Evolutionary conservation across 2,797 vertebrate species (phyloP).

Genomic region (Neomorphus geoffroyi): DNA sequence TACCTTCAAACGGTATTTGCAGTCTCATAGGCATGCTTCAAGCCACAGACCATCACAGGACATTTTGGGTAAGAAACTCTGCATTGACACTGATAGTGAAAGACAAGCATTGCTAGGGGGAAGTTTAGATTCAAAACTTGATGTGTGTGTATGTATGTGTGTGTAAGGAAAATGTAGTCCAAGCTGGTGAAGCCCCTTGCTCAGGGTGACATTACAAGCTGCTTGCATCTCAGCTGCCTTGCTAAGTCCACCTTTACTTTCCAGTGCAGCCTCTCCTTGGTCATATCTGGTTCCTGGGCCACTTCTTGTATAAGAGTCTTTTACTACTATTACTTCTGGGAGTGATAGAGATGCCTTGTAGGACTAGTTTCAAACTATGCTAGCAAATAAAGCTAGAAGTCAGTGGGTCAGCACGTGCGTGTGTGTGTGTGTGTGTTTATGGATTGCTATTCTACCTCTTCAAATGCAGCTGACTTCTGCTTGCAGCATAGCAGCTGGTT

Average conservation of each 20-base stretch:
- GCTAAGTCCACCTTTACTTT: neutral
- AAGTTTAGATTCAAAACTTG: neutral
- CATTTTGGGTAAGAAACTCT: neutral
- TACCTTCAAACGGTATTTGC: neutral
- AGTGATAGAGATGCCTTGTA: neutral
- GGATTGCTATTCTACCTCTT: neutral
- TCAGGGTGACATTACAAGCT: neutral
- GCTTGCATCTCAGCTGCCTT: neutral
- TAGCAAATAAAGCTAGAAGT: neutral
- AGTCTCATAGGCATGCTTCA: neutral
- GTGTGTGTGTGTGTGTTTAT: accelerated
- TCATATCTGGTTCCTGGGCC: neutral
- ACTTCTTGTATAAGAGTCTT: neutral
- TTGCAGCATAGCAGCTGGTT: neutral
- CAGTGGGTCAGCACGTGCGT: neutral
- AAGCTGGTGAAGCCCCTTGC: neutral
- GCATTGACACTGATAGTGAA: neutral
- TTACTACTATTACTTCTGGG: neutral
- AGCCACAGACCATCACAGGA: neutral
- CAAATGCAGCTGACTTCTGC: neutral
- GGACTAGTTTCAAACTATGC: neutral
- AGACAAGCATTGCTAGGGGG: neutral
- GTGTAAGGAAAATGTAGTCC: neutral
- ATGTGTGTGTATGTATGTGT: neutral
- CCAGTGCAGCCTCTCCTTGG: neutral